Evolutionary conservation across 2,888 invertebrate species (phyloP).

Genomic region (Punctoribates punctum): DNA sequence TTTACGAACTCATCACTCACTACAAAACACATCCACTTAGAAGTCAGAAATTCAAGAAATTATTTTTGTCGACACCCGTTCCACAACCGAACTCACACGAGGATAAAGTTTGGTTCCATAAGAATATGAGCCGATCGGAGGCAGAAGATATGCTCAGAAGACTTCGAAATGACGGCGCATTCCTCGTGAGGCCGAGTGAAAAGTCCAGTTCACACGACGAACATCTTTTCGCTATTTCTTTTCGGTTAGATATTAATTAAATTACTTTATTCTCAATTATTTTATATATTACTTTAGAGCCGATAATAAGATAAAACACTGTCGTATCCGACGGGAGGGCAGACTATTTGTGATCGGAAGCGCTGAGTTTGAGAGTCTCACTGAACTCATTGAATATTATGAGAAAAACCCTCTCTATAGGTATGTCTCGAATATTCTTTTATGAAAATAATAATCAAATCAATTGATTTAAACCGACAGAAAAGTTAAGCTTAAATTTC

Average conservation of each 20-base stretch:
- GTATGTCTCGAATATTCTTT: conserved; percentile 30
- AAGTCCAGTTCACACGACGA: conserved; percentile 62
- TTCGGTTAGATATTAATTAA: conserved; percentile 56
- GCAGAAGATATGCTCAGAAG: conserved; percentile 84
- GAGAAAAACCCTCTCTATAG: conserved; percentile 84
- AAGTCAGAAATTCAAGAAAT: conserved; percentile 77
- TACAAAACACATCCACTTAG: conserved; percentile 80
- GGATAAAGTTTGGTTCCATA: conserved; percentile 87
- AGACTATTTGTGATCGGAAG: conserved; percentile 83
- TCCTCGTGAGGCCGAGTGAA: conserved; percentile 85
- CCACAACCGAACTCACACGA: conserved; percentile 88
- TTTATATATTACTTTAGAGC: conserved; percentile 58
- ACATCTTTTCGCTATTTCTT: conserved; percentile 86
- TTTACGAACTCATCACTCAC: conserved; percentile 84
- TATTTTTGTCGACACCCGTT: conserved; percentile 81
- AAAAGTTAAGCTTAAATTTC: conserved; percentile 78
- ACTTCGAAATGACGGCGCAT: conserved; percentile 84
- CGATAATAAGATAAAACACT: conserved; percentile 93
- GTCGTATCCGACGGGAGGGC: conserved; percentile 87
- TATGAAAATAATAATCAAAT: not conserved
- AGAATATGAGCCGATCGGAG: conserved; percentile 69
- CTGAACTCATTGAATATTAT: conserved; percentile 87
- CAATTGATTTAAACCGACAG: conserved; percentile 59
- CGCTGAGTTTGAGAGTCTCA: conserved; percentile 90
- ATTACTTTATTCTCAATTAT: not conserved